Base-by-base conservation (phyloP, 2,797 vertebrate species). In the Scyliorhinus canicula region DNA sequence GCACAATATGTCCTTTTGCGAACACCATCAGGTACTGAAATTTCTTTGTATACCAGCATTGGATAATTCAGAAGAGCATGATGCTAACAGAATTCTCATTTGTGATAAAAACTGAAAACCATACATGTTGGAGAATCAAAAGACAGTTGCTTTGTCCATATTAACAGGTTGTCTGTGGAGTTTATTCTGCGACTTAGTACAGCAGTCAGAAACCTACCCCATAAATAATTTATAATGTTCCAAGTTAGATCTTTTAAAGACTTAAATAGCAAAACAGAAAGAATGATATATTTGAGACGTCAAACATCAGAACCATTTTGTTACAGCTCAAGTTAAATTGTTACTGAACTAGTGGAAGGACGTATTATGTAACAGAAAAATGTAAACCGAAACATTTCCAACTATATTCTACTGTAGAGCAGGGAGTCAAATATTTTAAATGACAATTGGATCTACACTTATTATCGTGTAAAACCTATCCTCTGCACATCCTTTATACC, bases 331-430 rank as follows among this genome's bases (percentile, higher is more conserved):
- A 44, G 11, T 50, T 52, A 52, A 85, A 85, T 50, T 50, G 47
- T 84, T 69, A 69, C 12, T 47, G 50, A 85, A 85, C 50, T 52
- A 52, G 47, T 88, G 85, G 52, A 71, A 93, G 67, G 52, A 63
- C 16, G 11, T 74, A 94, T 71, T 93, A 93, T 6, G 44, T 40
- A 69, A 79, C n/a, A 82, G 40, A 82, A 94, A 93, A 40, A 67
- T 93, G 47, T 71, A 93, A 50, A 93, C 67, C 28, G 85, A 91
- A 91, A 91, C 44, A 93, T 47, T 50, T 26, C 67, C 63, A 93
- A 69, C 24, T 67, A 69, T 65, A 60, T 90, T 63, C 21, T 21
- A 63, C 35, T 91, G 60, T 31, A 26, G 57, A 63, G n/a, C 24
- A 91, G 24, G 57, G 57, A 91, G 88, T 5, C 57, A 60, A 11